Evolutionary conservation across 2,888 invertebrate species (phyloP), one percentile per base, ranked within the genome.

Genomic region (Blastobasis lacticolella): DNA sequence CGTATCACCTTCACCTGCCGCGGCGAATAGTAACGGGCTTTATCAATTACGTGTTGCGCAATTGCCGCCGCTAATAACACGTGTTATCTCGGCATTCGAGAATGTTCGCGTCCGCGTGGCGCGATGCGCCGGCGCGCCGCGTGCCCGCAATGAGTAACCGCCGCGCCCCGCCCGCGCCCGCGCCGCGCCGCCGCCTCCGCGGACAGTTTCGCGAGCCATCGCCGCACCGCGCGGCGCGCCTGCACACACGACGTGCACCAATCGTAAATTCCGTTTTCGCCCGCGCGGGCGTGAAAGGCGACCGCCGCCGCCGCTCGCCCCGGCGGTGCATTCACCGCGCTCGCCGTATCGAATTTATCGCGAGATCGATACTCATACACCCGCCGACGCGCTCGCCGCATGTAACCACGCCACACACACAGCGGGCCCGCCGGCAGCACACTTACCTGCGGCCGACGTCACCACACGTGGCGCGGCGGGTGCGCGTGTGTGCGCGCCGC

Each of bases 261-360:
- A 65, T 74, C 71, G 72, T 77, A 74, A 76, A 80, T 76, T 75
- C 76, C 73, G 71, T 79, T 80, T 78, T 78, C 75, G 70, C 67
- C 79, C 77, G 77, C 75, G 70, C 67, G 66, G 63, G 66, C 69
- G 82, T 80, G 81, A 83, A 82, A 82, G 85, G 82, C 76, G 67
- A 71, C 66, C 73, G 75, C 69, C 58, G 67, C 60, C 23, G 85
- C 81, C 76, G 67, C 71, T 66, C 73, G 75, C 69, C 58, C 67
- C 56, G 62, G 67, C 73, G 74, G 77, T 81, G 80, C 83, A 77
- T 82, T 84, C 80, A 82, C 82, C 83, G 83, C 75, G 75, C n/a
- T 9, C 71, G 64, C 73, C 73, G 75, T 76, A 76, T 80, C 81
- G 77, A 82, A 83, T 83, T 82, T 81, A 84, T 84, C 81, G 76